A percentile compares a stretch with the other conserved stretches of the same genome.
Conservation (phyloP, 2,797 vertebrate genomes). For the Carapus acus region DNA sequence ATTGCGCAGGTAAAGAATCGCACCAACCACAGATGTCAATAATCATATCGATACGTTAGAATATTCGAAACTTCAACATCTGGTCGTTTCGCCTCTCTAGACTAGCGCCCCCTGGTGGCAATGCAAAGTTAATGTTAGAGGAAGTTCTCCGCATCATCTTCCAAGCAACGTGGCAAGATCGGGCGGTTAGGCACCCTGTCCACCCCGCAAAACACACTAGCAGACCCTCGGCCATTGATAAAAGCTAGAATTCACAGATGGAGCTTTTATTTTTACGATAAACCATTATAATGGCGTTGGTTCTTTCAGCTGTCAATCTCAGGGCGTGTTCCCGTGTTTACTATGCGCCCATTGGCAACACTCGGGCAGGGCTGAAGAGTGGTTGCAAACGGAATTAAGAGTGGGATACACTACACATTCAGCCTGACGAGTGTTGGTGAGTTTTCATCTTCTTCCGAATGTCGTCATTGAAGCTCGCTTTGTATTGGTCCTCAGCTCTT, state of each 20-base stretch:
- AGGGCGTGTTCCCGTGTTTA: slow-evolving; percentile 44
- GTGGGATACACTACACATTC: not conserved
- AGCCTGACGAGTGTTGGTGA: not conserved
- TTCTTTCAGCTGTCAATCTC: slow-evolving; percentile 43
- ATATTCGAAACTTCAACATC: too few relatives aligned
- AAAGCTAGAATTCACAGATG: not conserved
- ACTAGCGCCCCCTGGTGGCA: not conserved
- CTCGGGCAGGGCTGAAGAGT: slow-evolving; percentile 8
- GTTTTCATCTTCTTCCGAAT: not conserved
- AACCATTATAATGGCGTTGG: slow-evolving; percentile 9
- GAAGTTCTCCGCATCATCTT: slow-evolving; percentile 15
- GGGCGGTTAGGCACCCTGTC: not conserved
- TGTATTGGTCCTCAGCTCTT: not conserved
- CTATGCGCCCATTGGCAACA: slow-evolving; percentile 6
- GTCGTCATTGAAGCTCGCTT: not conserved
- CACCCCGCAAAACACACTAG: not conserved
- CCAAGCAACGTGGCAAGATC: slow-evolving; percentile 60
- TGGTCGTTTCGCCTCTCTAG: too few relatives aligned
- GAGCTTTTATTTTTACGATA: not conserved
- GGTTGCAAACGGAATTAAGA: slow-evolving; percentile 8
- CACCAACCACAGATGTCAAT: too few relatives aligned
- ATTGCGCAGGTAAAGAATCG: too few relatives aligned
- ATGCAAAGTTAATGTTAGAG: not conserved
- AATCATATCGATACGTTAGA: too few relatives aligned
- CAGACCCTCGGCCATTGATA: not conserved